Evolutionary conservation across 2,888 invertebrate genomes (phyloP).

Genomic region (Anaspis maculata): DNA sequence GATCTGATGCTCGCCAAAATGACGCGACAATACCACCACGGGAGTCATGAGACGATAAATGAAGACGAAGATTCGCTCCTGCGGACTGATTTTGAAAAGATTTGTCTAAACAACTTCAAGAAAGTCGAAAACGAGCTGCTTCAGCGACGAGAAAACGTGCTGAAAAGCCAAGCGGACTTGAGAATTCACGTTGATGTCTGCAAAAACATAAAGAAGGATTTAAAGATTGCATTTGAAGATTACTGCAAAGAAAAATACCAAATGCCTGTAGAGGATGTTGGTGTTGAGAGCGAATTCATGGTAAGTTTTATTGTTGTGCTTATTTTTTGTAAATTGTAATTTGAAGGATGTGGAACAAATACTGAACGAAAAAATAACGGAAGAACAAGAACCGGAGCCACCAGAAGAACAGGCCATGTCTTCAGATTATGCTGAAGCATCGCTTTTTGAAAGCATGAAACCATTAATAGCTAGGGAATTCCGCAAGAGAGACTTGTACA

Average conservation of each 20-base stretch:
- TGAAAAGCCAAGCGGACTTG: background rate
- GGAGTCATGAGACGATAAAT: background rate
- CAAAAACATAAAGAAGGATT: background rate
- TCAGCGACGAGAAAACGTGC: background rate
- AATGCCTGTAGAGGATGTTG: background rate
- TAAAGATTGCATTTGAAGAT: background rate
- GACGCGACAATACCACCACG: background rate
- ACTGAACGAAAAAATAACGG: too few relatives aligned
- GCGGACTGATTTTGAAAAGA: background rate
- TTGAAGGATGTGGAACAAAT: too few relatives aligned
- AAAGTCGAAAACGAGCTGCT: background rate
- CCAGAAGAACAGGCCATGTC: too few relatives aligned
- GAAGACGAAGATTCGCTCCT: too few relatives aligned
- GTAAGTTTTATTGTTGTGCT: background rate
- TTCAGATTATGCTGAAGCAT: too few relatives aligned
- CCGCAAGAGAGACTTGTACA: too few relatives aligned
- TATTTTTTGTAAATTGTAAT: too few relatives aligned
- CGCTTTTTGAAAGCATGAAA: too few relatives aligned
- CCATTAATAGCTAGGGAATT: too few relatives aligned
- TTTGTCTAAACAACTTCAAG: background rate
- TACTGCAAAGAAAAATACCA: background rate
- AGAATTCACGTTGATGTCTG: background rate
- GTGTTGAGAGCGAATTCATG: background rate
- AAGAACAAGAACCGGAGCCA: too few relatives aligned
- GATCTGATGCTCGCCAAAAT: conserved; percentile 18